phyloP scores from a whole-genome alignment of 1,140 invertebrate genomes.

The Bombus balteatus region DNA sequence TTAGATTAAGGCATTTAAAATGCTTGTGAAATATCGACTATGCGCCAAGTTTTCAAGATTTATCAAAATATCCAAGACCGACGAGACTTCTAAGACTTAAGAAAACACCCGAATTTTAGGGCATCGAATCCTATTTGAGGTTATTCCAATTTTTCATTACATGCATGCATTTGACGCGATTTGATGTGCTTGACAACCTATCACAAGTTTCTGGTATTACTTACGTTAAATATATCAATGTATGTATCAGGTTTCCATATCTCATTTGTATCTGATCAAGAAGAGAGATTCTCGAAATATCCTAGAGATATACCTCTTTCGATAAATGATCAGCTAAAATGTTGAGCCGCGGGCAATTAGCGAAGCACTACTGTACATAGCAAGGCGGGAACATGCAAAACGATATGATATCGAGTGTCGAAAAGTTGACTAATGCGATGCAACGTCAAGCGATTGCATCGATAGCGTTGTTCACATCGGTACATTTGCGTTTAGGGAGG shows the following conservation, averaged over 20 bases:
- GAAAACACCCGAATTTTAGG: too few species aligned
- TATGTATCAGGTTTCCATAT: background rate
- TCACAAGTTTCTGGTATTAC: too few species aligned
- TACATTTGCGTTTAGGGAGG: background rate
- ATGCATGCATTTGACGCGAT: too few species aligned
- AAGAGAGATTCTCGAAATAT: background rate
- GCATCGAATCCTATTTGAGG: too few species aligned
- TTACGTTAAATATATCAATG: background rate
- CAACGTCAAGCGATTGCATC: background rate
- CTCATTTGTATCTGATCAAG: background rate
- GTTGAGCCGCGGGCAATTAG: background rate
- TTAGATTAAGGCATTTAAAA: too few species aligned
- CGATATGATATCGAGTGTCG: background rate
- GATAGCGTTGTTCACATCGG: conserved; percentile 9
- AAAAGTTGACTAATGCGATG: background rate
- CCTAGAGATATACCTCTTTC: background rate
- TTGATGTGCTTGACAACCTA: too few species aligned
- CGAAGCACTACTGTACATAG: background rate
- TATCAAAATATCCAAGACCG: too few species aligned
- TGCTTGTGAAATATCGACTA: too few species aligned
- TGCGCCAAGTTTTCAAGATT: too few species aligned
- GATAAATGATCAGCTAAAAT: background rate
- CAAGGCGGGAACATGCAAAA: background rate
- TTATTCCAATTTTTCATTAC: too few species aligned
- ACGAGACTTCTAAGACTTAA: too few species aligned